Evolutionary conservation across 2,797 vertebrate genomes (phyloP).

Genomic region (Phalloptychus januarius): DNA sequence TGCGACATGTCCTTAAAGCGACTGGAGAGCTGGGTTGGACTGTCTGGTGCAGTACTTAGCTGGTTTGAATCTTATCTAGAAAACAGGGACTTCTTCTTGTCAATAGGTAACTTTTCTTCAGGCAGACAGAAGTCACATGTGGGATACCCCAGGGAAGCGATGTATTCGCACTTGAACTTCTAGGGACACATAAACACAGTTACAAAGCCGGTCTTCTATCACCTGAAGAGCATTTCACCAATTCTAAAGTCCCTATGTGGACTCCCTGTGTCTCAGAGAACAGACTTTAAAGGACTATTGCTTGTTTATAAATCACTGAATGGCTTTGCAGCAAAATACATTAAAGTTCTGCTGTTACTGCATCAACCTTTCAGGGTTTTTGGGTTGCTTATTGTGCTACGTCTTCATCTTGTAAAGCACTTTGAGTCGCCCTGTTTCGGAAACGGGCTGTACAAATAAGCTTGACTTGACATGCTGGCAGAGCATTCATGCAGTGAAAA

Average conservation of each 20-base stretch:
- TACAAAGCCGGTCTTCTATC: not conserved
- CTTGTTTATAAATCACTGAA: not conserved
- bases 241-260: too few species aligned
- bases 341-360: not conserved
- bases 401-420: not conserved
- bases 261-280: not conserved
- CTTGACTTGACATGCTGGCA: not conserved
- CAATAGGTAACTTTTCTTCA: not conserved
- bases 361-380: not conserved
- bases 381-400: not conserved
- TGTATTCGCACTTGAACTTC: not conserved
- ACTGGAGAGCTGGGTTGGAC: not conserved
- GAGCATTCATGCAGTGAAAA: constrained; percentile 16
- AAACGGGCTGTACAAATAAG: not conserved
- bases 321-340: not conserved
- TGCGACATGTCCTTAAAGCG: not conserved
- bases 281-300: not conserved
- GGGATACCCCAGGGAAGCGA: not conserved
- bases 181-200: not conserved
- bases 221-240: not conserved
- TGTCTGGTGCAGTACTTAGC: not conserved
- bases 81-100: not conserved
- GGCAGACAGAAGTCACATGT: not conserved
- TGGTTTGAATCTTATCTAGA: not conserved
- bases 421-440: not conserved